Evolutionary conservation across 1,140 invertebrate genomes (phyloP), one percentile per base, ranked within the genome.

Genomic region (Grapholita molesta): DNA sequence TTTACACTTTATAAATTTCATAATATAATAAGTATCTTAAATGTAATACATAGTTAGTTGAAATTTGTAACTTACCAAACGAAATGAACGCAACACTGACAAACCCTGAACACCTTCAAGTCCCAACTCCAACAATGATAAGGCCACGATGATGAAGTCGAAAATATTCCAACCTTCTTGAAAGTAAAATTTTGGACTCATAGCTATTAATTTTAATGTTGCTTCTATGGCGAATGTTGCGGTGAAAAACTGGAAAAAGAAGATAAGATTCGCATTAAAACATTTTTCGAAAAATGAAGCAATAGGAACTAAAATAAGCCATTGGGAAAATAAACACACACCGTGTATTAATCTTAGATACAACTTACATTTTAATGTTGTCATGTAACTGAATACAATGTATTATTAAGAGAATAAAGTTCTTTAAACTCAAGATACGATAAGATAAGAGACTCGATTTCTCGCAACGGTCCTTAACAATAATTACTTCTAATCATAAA

Each of bases 141-240:
- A 94, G 32, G 97, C 95, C 78, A 99, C 98, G 90, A 99, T 99
- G 80, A 99, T 97, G 89, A 99, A 99, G 93, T 99, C 98, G 92
- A 99, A 99, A 79, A 99, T 98, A 90, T 99, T 99, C 98, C 98
- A 99, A 67, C 98, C 97, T 91, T 99, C 98, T 95, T 98, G 97
- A 94, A 99, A 99, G 92, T 99, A 99, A 92, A 94, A 97, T 83
- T 98, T 97, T 66, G 98, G 98, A 92, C 97, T 99, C 95, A 99
- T 97, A 3, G 98, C 98, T 82, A 99, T 95, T 71, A 99, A 93
- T 91, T 99, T 99, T 89, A 99, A 92, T 28, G 95, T 95, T n/a
- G 97, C 98, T 95, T 99, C 98, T 82, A 98, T 97, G 70, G 96
- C 98, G 91, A 99, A 99, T 66, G 98, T 99, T 38, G 97, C 97